Conservation (phyloP, 2,888 invertebrate species). For the Diaprepes abbreviatus region DNA sequence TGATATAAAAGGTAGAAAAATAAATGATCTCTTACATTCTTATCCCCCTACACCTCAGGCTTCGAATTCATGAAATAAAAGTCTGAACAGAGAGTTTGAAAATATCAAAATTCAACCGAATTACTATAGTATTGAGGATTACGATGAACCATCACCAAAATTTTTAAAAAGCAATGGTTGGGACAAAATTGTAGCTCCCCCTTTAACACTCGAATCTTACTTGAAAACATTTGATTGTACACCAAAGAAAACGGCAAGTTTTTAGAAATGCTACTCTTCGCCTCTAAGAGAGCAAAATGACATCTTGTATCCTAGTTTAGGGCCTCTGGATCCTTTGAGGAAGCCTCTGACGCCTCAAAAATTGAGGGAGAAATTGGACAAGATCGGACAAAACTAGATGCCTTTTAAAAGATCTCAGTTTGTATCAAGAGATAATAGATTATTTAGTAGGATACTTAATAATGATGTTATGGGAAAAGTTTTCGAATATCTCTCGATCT, state of each 20-base stretch:
- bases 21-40: constrained; percentile 52
- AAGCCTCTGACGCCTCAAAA: constrained; percentile 56
- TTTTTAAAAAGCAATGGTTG: constrained; percentile 43
- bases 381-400: constrained; percentile 15
- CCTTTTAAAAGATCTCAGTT: neutral
- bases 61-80: constrained; percentile 63
- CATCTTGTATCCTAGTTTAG: constrained; percentile 61
- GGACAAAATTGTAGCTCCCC: constrained; percentile 40
- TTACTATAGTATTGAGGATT: constrained; percentile 18
- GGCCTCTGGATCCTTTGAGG: constrained; percentile 48
- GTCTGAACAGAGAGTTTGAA: constrained; percentile 59
- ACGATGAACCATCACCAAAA: constrained; percentile 36
- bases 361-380: constrained; percentile 42
- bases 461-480: constrained; percentile 58
- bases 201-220: constrained; percentile 33
- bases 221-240: constrained; percentile 29
- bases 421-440: constrained; percentile 33
- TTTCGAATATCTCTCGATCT: constrained; percentile 59
- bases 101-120: constrained; percentile 53
- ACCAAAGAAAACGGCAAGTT: constrained; percentile 43
- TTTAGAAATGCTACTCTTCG: constrained; percentile 54
- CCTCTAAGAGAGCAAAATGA: constrained; percentile 59
- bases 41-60: constrained; percentile 54
- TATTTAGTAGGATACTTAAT: constrained; percentile 51
- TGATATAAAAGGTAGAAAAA: constrained; percentile 43